A percentile compares a stretch with the other conserved stretches of the same genome.
These are phyloP conservation scores for Ceratoteleas bidentatus DNA, from an alignment of 1,140 invertebrate species.

Conservation along the genomic window DNA sequence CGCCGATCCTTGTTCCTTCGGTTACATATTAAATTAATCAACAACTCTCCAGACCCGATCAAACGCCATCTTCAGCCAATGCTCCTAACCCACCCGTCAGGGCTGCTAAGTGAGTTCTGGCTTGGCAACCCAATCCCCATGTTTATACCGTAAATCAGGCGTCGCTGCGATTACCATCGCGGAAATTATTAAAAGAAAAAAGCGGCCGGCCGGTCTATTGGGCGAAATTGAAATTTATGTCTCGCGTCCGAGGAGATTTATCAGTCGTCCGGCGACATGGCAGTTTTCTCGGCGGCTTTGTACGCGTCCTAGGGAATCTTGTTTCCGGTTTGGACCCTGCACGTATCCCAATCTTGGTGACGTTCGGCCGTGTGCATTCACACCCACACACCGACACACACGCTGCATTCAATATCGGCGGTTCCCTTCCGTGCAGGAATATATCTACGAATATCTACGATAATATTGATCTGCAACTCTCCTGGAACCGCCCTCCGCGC, in stretches of 20 bases:
- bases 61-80: not conserved
- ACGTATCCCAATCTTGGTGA: slow-evolving; percentile 65
- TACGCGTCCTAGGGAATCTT: slow-evolving; percentile 65
- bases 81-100: too few relatives aligned
- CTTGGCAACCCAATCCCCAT: not conserved
- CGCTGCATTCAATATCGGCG: slow-evolving; percentile 65
- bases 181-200: slow-evolving; percentile 69
- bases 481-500: slow-evolving; percentile 58
- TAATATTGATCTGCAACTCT: slow-evolving; percentile 72
- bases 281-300: slow-evolving; percentile 67
- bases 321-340: slow-evolving; percentile 65
- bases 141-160: slow-evolving; percentile 63
- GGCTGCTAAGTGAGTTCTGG: too few relatives aligned
- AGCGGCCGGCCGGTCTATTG: slow-evolving; percentile 64
- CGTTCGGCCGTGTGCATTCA: slow-evolving; percentile 64
- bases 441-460: slow-evolving; percentile 71
- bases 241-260: slow-evolving; percentile 67
- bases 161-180: slow-evolving; percentile 65
- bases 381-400: slow-evolving; percentile 53
- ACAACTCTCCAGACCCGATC: slow-evolving; percentile 41
- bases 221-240: slow-evolving; percentile 66
- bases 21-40: slow-evolving; percentile 62
- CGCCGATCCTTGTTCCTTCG: slow-evolving; percentile 21
- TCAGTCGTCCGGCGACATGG: slow-evolving; percentile 65
- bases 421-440: slow-evolving; percentile 61